Conservation (phyloP, 2,797 vertebrate species). For the Hippoglossus hippoglossus region DNA sequence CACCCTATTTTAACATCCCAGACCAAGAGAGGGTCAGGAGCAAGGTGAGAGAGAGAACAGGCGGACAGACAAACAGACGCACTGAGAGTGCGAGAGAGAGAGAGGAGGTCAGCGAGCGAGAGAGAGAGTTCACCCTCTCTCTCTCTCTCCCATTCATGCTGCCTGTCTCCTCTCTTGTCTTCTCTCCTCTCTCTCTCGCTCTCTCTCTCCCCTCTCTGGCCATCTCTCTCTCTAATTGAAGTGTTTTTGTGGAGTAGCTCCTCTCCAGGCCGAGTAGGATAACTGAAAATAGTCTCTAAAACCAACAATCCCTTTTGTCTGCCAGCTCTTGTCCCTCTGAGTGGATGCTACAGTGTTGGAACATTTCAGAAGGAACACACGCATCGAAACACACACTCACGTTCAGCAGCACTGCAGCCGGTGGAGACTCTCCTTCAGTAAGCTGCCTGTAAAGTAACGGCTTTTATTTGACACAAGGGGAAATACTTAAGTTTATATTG, state of each 20-base stretch:
- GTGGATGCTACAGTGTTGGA: slow-evolving; percentile 77
- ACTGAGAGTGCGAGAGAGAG: slow-evolving; percentile 55
- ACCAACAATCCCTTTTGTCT: slow-evolving; percentile 86
- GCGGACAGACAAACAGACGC: slow-evolving; percentile 66
- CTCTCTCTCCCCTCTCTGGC: slow-evolving; percentile 42
- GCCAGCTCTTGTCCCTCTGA: slow-evolving; percentile 78
- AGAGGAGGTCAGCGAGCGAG: slow-evolving; percentile 85
- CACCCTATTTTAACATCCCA: slow-evolving; percentile 81
- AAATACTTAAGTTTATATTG: slow-evolving; percentile 6
- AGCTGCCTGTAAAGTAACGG: slow-evolving; percentile 25
- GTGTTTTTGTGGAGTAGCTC: slow-evolving; percentile 97
- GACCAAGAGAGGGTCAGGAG: slow-evolving; percentile 91
- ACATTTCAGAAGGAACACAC: slow-evolving; percentile 68
- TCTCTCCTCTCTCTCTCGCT: slow-evolving; percentile 40
- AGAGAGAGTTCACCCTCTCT: slow-evolving; percentile 68
- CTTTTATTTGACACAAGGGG: slow-evolving; percentile 21
- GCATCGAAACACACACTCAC: slow-evolving; percentile 13
- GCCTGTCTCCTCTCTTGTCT: slow-evolving; percentile 85
- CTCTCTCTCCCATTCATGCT: slow-evolving; percentile 85
- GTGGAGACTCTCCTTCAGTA: slow-evolving; percentile 17
- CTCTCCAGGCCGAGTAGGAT: slow-evolving; percentile 90
- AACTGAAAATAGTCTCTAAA: slow-evolving; percentile 94
- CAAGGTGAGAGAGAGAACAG: slow-evolving; percentile 94
- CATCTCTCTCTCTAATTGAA: slow-evolving; percentile 89
- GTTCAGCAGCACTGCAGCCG: slow-evolving; percentile 17